Conservation (phyloP, 2,113 vertebrate genomes). For the Trogon surrucura region DNA sequence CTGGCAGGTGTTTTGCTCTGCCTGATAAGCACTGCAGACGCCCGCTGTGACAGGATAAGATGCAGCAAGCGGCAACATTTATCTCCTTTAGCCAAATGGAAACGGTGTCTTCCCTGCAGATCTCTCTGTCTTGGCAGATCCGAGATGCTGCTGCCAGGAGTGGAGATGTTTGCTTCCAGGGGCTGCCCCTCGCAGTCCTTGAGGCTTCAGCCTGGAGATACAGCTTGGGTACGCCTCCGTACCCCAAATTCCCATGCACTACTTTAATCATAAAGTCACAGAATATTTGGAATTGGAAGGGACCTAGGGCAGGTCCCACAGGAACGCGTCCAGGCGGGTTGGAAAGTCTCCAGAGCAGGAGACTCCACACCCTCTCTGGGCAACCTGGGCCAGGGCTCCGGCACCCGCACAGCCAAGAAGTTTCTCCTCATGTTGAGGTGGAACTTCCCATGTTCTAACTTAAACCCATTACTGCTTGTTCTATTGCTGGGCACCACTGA, state of each 20-base stretch:
- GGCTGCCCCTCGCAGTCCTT: not conserved
- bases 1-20: not conserved
- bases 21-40: not conserved
- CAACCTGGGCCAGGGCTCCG: no score
- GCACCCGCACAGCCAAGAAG: no score
- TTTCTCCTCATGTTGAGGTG: no score
- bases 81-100: not conserved
- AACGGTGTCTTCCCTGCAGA: not conserved
- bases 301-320: no score
- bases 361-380: no score
- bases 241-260: not conserved
- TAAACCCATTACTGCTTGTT: no score
- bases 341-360: no score
- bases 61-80: not conserved
- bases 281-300: no score
- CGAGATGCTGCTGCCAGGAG: not conserved
- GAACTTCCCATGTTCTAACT: no score
- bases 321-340: no score
- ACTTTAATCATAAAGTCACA: not conserved
- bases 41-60: not conserved
- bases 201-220: not conserved
- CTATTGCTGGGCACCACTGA: no score
- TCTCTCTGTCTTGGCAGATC: not conserved
- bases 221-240: not conserved
- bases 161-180: not conserved